Evolutionary conservation across 2,113 vertebrate species (phyloP), one percentile per base, ranked within the genome.

Genomic region (Irena cyanogastra): DNA sequence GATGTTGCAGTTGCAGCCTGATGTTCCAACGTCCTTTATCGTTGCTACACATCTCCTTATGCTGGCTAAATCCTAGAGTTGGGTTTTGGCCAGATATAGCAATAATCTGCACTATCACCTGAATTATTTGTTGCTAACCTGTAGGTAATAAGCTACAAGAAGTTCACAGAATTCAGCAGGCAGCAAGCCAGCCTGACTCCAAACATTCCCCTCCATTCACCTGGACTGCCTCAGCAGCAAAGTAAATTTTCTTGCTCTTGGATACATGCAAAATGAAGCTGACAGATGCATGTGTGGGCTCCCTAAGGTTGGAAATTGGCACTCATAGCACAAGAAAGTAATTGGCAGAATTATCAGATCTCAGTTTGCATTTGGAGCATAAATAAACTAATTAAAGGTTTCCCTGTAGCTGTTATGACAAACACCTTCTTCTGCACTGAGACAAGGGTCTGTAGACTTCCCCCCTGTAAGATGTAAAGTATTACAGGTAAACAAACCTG

Each of bases 311-410:
- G 75, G 85, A 88, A 97, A 93, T 71, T 94, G 94, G 94, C 90
- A 94, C 87, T 90, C 26, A 0, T 39, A 88, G 82, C n/a, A 85
- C 47, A 88, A 93, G 82, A 93, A 91, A 83, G 47, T 54, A 94
- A 94, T 50, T 86, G 83, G 80, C 65, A 95, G 61, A 92, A 94
- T 93, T 95, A 94, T 81, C 83, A 91, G 83, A 75, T 64, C 83
- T 92, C 91, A 30, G 77, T 87, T 90, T 93, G 77, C 76, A 53
- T 93, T 83, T 74, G 72, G 54, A 93, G 77, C 50, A 78, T 85
- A 93, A 83, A 95, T 88, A 92, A 97, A 92, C 86, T 91, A 90
- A 96, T 92, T 92, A 92, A 94, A 95, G 89, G 83, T 60, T 94
- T 94, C 91, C 80, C 81, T 70, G 64, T 54, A 74, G 81, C 47